Evolutionary conservation across 2,113 vertebrate genomes (phyloP).

Genomic region (Turnix velox): DNA sequence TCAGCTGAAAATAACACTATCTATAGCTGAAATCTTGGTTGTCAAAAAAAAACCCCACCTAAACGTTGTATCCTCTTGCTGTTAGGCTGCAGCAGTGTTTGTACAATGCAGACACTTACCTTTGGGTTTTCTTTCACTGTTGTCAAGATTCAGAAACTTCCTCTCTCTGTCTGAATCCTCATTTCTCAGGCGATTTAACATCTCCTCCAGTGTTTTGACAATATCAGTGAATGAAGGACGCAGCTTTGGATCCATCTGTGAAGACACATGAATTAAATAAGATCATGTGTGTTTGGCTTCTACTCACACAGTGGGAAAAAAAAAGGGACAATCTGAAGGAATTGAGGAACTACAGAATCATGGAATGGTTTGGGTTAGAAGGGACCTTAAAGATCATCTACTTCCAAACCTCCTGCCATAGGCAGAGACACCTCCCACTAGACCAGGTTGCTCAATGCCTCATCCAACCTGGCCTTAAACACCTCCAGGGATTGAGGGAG

Average conservation of each 20-base stretch:
- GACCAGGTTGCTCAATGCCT: too few species aligned
- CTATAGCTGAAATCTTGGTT: background rate
- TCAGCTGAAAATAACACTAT: background rate
- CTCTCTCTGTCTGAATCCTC: conserved; percentile 81
- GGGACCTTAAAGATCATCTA: too few species aligned
- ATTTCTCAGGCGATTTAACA: conserved; percentile 77
- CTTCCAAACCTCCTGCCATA: too few species aligned
- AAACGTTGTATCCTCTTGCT: background rate
- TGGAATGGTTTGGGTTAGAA: too few species aligned
- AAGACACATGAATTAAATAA: background rate
- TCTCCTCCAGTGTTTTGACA: conserved; percentile 83
- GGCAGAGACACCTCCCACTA: too few species aligned
- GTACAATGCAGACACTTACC: conserved; percentile 63
- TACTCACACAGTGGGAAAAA: background rate
- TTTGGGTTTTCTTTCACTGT: conserved; percentile 84
- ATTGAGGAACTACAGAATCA: too few species aligned
- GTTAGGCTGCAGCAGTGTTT: background rate
- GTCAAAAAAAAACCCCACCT: background rate
- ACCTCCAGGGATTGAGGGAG: too few species aligned
- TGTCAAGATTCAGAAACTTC: conserved; percentile 63
- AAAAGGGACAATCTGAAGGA: background rate
- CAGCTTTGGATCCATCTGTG: conserved; percentile 93
- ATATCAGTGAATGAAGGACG: conserved; percentile 90
- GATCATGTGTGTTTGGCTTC: background rate
- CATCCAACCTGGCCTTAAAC: too few species aligned